Evolutionary conservation across 2,113 vertebrate genomes (phyloP), one percentile per base, ranked within the genome.

Genomic region (Halichoeres trimaculatus): DNA sequence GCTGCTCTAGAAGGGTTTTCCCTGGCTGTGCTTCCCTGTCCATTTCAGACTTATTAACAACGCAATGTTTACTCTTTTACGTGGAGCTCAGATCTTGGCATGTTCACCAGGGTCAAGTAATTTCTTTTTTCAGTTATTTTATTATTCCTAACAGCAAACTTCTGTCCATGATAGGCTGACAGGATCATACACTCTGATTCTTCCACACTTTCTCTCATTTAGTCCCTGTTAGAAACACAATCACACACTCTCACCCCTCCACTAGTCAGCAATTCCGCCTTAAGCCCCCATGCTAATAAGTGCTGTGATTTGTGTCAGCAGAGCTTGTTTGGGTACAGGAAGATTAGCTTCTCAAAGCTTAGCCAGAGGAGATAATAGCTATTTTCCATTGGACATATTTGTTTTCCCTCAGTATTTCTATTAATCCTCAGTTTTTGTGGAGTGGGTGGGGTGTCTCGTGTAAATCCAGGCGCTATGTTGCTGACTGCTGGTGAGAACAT

Each of bases 231-330:
- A 23, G n/a, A 48, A 45, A 16, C 51, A 40, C 52, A 38, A 34
- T 26, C 70, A 68, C 22, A 17, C 48, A 43, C 10, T 6, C 64
- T 57, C 59, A 45, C 16, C 8, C 57, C 22, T 3, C 54, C 55
- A 58, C 78, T 50, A 38, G 48, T 36, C 61, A 59, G 43, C 8
- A 7, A 68, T 54, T 63, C 56, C 59, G 60, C 19, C 36, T 79
- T 70, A 69, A 80, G 55, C 47, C 72, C 30, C 66, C 2, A 17
- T 76, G 74, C 64, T 84, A 78, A 70, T 84, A 45, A 73, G 63
- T 43, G 56, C 61, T 54, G 51, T 60, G 74, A 74, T 81, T 78
- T 69, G 73, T 74, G 73, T 80, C 70, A 76, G 78, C 38, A 2
- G 53, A 40, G 61, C 71, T 72, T 79, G 59, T 85, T 83, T 58